Conservation (phyloP, 2,113 vertebrate species). For the Polypterus senegalus region DNA sequence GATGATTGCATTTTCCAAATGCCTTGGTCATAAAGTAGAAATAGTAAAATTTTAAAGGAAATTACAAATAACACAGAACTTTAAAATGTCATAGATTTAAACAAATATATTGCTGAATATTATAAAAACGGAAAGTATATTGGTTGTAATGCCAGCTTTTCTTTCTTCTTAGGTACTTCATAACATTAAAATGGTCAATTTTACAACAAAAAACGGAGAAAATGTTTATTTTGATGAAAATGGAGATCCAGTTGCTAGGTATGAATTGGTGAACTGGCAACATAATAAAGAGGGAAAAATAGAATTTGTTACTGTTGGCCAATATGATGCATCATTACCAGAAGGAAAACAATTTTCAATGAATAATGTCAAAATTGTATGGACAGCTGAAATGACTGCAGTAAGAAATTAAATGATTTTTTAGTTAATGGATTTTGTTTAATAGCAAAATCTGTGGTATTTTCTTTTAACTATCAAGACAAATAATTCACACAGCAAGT, state of each 20-base stretch:
- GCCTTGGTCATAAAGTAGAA: too few species aligned
- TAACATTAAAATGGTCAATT: background rate
- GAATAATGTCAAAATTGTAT: background rate
- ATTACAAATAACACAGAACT: too few species aligned
- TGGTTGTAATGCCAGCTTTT: too few species aligned
- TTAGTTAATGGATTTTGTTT: too few species aligned
- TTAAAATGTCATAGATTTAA: too few species aligned
- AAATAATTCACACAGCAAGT: too few species aligned
- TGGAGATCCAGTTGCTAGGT: background rate
- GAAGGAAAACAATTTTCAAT: background rate
- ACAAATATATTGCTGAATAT: too few species aligned
- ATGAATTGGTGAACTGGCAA: conserved; percentile 10
- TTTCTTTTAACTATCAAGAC: too few species aligned
- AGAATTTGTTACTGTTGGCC: background rate
- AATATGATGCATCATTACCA: background rate
- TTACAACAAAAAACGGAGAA: background rate
- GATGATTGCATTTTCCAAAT: too few species aligned
- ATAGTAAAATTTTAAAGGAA: too few species aligned
- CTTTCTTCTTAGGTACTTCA: background rate
- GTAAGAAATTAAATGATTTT: background rate
- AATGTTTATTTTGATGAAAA: conserved; percentile 1
- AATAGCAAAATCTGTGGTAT: too few species aligned
- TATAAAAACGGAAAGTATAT: too few species aligned
- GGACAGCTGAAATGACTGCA: background rate
- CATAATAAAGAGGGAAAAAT: conserved; percentile 8